Percentiles rank a stretch among this genome's conserved stretches.
Conservation (phyloP, 2,113 vertebrate species). For the Scomber colias region DNA sequence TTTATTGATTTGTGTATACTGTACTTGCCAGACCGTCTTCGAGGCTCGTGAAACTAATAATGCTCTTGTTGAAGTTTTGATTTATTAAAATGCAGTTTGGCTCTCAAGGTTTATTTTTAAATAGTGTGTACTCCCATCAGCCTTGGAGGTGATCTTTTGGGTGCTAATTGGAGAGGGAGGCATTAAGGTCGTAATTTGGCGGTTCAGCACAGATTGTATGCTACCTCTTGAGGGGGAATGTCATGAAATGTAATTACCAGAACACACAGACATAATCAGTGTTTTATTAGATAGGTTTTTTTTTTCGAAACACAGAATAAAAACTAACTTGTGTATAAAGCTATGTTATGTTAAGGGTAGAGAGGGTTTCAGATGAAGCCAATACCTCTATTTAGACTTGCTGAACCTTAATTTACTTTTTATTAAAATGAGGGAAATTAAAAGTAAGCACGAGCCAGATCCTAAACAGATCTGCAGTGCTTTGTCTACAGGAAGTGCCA, state of each 20-base stretch:
- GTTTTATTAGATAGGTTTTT: slow-evolving; percentile 48
- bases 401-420: not conserved
- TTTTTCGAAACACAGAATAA: not conserved
- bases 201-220: slow-evolving; percentile 55
- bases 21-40: not conserved
- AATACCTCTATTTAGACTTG: not conserved
- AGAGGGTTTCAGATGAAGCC: not conserved
- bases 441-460: not conserved
- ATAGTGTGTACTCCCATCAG: slow-evolving; percentile 13
- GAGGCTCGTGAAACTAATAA: not conserved
- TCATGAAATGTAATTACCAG: slow-evolving; percentile 67
- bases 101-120: slow-evolving; percentile 30
- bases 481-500: not conserved
- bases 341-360: not conserved
- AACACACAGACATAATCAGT: slow-evolving; percentile 56
- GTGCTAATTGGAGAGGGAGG: slow-evolving; percentile 49
- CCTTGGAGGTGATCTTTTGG: slow-evolving; percentile 43
- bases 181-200: slow-evolving; percentile 53
- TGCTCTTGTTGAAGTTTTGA: slow-evolving; percentile 4
- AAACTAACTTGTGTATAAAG: not conserved
- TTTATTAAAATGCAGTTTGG: slow-evolving; percentile 14
- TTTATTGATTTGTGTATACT: not conserved
- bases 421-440: not conserved
- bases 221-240: slow-evolving; percentile 49
- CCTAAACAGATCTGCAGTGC: not conserved